Base-by-base conservation (phyloP, 2,113 vertebrate species). In the Pseudois nayaur region DNA sequence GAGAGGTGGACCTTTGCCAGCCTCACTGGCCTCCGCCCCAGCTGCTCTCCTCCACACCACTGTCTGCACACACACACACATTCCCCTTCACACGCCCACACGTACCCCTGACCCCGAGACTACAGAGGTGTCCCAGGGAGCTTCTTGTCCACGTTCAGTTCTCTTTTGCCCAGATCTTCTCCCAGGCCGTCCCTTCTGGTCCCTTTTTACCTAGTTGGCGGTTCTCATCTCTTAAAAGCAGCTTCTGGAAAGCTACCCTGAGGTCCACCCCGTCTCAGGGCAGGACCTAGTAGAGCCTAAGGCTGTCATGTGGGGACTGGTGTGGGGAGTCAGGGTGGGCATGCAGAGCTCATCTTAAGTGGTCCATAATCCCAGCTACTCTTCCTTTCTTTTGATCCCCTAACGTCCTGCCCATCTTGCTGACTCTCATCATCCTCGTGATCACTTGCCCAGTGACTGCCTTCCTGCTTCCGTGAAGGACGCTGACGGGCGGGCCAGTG, bases 401-500 rank as follows among this genome's bases (percentile, higher is more conserved):
- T 25, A 3, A 15, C 33, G 12, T 21, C 31, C 6, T 45, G 40
- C 27, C 60, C 1, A 43, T 67, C 78, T 31, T 43, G 12, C 21
- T 31, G 33, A n/a, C 33, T 5, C 11, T 27, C 54, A 16, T 45
- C 17, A 1, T 1, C 17, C 6, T 25, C 16, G 8, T 7, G 16
- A 3, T 64, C 33, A 13, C 43, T 5, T 76, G 71, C 12, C 23
- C 71, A 43, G 40, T 27, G 9, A 36, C 62, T 33, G 52, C 54
- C 52, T 64, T n/a, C 29, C n/a, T 79, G 67, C 6, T 23, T 23
- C 5, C 10, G 33, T 16, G 45, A 43, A 52, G 27, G 12, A 0
- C 1, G 0, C 3, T 33, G 25, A 31, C 0, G 16, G 5, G 29
- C 15, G 0, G 11, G 23, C 45, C 21, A 13, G 0, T 2, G 29